Conservation (phyloP, 2,888 invertebrate species). For the Stenodema calcarata region DNA sequence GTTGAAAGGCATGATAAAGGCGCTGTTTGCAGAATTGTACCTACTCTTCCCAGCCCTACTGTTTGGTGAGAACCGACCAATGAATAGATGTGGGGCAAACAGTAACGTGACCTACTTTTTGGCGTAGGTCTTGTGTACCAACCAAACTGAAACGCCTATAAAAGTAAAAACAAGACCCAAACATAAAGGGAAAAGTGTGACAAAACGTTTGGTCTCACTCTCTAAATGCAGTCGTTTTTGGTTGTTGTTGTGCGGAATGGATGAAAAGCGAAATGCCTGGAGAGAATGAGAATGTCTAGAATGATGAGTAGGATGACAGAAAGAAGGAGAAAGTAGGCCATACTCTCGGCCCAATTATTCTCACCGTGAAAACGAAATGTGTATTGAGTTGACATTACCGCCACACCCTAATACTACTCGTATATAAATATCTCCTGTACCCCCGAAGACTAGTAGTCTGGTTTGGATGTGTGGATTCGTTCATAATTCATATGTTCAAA, state of each 20-base stretch:
- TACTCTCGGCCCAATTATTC: neutral
- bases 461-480: too few species aligned
- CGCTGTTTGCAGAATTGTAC: neutral
- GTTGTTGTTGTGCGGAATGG: neutral
- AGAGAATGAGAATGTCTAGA: neutral
- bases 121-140: neutral
- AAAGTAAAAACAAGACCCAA: constrained; percentile 21
- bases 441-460: too few species aligned
- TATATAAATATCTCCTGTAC: too few species aligned
- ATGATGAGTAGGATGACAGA: neutral
- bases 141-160: neutral
- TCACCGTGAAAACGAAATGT: neutral
- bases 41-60: neutral
- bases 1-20: neutral
- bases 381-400: neutral
- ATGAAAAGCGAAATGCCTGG: constrained; percentile 2
- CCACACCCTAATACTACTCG: too few species aligned
- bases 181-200: constrained; percentile 23
- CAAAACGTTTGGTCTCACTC: neutral
- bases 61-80: neutral
- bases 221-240: neutral
- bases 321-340: constrained; percentile 22
- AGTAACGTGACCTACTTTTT: constrained; percentile 8
- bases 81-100: neutral
- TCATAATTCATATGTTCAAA: too few species aligned